Percentiles rank a stretch among this genome's conserved stretches.
These are phyloP conservation scores for Myocastor coypus DNA, from an alignment of 2,113 vertebrate species.

Conservation along the genomic window DNA sequence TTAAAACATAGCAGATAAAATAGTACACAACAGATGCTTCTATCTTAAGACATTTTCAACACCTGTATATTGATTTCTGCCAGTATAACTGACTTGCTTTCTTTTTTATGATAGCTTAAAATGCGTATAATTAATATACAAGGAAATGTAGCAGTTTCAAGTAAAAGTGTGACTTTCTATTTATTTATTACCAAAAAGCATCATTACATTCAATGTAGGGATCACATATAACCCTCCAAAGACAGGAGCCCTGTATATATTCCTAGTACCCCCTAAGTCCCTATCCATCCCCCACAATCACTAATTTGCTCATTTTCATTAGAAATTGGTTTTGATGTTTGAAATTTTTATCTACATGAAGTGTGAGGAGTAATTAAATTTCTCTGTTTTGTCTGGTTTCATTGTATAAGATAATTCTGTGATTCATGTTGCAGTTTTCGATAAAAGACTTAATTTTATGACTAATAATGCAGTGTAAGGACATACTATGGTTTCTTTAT, in stretches of 20 bases:
- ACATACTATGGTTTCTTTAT: neutral
- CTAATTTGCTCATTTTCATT: neutral
- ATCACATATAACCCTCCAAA: too few species aligned
- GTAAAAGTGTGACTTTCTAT: too few species aligned
- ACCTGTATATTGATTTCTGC: too few species aligned
- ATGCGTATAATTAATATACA: too few species aligned
- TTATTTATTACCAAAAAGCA: too few species aligned
- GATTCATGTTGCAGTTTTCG: neutral
- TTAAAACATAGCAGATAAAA: too few species aligned
- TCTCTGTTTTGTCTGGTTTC: neutral
- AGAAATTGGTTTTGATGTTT: neutral
- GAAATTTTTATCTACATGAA: neutral
- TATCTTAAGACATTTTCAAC: too few species aligned
- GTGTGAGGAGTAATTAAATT: neutral
- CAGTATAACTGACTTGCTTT: too few species aligned
- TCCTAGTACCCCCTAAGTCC: accelerated
- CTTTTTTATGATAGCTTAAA: too few species aligned
- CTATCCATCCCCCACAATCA: neutral
- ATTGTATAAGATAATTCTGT: neutral
- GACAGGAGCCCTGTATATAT: neutral
- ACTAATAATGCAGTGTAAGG: neutral
- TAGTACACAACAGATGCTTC: too few species aligned
- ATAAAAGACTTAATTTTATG: neutral
- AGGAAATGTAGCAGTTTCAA: too few species aligned
- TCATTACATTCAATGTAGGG: too few species aligned